These are phyloP conservation scores for Scomber colias DNA, from an alignment of 2,113 vertebrate species.

Conservation along the genomic window DNA sequence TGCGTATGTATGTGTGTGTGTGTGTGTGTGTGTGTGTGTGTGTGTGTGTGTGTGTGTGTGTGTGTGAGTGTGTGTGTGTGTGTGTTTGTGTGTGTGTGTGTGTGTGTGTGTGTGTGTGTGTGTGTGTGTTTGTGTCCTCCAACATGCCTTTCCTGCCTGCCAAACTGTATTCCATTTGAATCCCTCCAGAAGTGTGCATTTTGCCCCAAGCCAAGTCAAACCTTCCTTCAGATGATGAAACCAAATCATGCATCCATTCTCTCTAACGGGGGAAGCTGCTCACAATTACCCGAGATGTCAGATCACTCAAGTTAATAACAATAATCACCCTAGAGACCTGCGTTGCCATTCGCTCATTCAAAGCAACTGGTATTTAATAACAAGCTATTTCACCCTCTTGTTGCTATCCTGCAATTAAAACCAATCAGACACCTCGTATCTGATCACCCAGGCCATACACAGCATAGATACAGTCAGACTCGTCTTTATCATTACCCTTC, in stretches of 20 bases:
- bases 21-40: not conserved
- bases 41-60: constrained; percentile 5
- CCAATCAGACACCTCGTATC: constrained; percentile 76
- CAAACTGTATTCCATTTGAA: constrained; percentile 36
- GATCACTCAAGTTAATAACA: constrained; percentile 81
- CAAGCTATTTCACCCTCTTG: constrained; percentile 62
- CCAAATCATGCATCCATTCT: constrained; percentile 54
- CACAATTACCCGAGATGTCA: constrained; percentile 76
- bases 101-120: not conserved
- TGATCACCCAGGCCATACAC: constrained; percentile 54
- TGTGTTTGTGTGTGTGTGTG: too few species aligned
- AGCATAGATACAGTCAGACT: constrained; percentile 63
- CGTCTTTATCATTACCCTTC: constrained; percentile 66
- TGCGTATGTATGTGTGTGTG: too few species aligned
- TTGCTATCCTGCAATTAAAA: constrained; percentile 81
- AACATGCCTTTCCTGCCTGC: not conserved
- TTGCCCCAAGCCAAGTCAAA: constrained; percentile 22
- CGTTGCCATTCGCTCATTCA: constrained; percentile 62
- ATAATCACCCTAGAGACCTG: constrained; percentile 77
- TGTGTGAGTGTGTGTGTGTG: too few species aligned
- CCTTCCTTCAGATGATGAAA: constrained; percentile 54
- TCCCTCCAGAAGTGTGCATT: constrained; percentile 3
- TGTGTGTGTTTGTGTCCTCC: constrained; percentile 3
- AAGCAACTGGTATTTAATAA: constrained; percentile 75
- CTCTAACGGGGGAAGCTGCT: constrained; percentile 58